Evolutionary conservation across 2,888 invertebrate genomes (phyloP).

Genomic region (Cantharis rufa): DNA sequence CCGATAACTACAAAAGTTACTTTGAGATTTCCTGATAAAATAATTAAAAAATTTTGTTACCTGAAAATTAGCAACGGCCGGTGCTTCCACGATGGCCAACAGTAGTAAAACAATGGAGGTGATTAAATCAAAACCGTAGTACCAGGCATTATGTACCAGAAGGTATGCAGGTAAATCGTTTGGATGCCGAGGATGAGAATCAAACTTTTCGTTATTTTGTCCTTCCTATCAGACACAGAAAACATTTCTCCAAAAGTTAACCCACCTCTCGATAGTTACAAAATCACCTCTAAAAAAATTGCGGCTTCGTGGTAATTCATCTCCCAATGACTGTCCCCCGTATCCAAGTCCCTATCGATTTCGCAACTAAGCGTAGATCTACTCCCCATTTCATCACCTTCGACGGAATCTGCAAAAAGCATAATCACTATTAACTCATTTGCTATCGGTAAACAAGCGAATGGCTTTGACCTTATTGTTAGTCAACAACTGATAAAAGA

Average conservation of each 20-base stretch:
- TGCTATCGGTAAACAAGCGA: neutral
- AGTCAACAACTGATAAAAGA: neutral
- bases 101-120: conserved; percentile 75
- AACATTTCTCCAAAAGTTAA: neutral
- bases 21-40: too few species aligned
- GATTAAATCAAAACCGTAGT: conserved; percentile 78
- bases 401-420: conserved; percentile 50
- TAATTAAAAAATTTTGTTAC: conserved; percentile 42
- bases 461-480: neutral
- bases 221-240: conserved; percentile 73
- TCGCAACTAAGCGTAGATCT: conserved; percentile 63
- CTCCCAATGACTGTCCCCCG: conserved; percentile 74
- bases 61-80: conserved; percentile 72
- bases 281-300: conserved; percentile 78
- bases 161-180: conserved; percentile 85
- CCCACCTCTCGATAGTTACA: neutral
- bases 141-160: conserved; percentile 85
- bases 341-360: conserved; percentile 57
- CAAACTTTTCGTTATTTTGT: conserved; percentile 88
- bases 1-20: conserved; percentile 64
- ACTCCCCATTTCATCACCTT: conserved; percentile 68
- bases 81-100: conserved; percentile 80
- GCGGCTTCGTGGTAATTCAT: conserved; percentile 91
- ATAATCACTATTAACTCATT: neutral
- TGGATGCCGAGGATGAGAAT: conserved; percentile 82